Conservation (phyloP, 2,113 vertebrate species). For the Eulemur macaco region DNA sequence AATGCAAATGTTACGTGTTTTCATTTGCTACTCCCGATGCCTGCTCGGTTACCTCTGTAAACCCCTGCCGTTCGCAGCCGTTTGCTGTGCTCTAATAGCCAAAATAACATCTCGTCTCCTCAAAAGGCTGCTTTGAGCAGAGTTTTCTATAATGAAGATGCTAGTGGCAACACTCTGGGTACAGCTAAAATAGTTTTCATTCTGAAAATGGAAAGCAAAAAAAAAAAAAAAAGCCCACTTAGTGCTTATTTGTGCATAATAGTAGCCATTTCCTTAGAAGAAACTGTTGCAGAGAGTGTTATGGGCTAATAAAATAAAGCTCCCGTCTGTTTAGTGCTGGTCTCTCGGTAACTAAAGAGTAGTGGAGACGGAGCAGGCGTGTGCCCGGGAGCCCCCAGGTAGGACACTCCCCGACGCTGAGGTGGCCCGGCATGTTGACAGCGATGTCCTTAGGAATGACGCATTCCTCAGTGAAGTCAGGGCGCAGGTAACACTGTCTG, state of each 20-base stretch:
- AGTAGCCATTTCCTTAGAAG: slow-evolving; percentile 51
- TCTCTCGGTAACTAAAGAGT: slow-evolving; percentile 21
- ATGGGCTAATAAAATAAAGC: slow-evolving; percentile 44
- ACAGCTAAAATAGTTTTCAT: slow-evolving; percentile 36
- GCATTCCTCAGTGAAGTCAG: background rate
- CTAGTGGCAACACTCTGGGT: background rate
- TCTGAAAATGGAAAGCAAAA: slow-evolving; percentile 19
- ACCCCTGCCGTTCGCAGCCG: background rate
- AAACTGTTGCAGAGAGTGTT: slow-evolving; percentile 12
- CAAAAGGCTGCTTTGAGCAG: background rate
- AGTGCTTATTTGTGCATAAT: slow-evolving; percentile 52
- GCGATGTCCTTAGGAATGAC: fast-evolving
- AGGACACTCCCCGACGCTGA: fast-evolving
- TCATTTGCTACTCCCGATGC: background rate
- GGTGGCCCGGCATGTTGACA: fast-evolving
- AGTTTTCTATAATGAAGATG: background rate
- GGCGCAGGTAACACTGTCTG: fast-evolving
- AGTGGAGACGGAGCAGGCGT: background rate
- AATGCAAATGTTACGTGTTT: background rate
- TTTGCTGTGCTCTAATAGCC: slow-evolving; percentile 20
- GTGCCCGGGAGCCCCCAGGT: background rate
- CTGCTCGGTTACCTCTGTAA: background rate
- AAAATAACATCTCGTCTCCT: background rate
- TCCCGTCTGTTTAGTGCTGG: background rate
- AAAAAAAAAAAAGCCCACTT: slow-evolving; percentile 46